phyloP scores from a whole-genome alignment of 92 coral and sea anemone species.

The Zoanthus solanderi region DNA sequence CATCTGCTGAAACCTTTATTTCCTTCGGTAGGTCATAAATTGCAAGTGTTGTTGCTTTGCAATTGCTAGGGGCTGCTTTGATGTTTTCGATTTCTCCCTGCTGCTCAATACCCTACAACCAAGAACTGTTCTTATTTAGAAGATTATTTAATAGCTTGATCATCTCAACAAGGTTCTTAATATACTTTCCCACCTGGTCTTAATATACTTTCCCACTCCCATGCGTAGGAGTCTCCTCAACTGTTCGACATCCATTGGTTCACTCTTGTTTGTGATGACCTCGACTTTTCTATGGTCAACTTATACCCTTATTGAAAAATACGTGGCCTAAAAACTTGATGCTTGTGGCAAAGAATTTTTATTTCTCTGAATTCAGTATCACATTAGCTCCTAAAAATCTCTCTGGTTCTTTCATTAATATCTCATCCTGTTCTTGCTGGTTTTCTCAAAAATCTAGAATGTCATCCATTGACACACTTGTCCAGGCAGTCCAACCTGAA shows the following conservation, averaged over 20 bases:
- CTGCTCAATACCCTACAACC: background rate
- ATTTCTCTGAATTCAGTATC: constrained; percentile 40
- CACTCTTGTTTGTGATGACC: constrained; percentile 47
- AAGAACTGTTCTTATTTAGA: constrained; percentile 48
- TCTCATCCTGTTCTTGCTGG: constrained; percentile 31
- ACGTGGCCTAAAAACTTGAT: constrained; percentile 32
- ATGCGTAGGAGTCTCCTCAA: constrained; percentile 1
- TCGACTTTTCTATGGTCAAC: constrained; percentile 32
- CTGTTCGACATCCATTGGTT: constrained; percentile 66
- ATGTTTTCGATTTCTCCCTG: constrained; percentile 50
- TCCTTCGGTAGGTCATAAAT: background rate
- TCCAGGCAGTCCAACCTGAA: constrained; percentile 36
- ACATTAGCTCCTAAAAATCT: constrained; percentile 31
- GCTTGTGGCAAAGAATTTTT: constrained; percentile 10
- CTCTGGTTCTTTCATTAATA: constrained; percentile 11
- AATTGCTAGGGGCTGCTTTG: constrained; percentile 25
- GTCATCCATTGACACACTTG: constrained; percentile 72
- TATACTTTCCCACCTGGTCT: constrained; percentile 34
- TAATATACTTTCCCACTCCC: background rate
- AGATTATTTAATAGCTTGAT: constrained; percentile 56
- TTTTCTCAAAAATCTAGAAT: constrained; percentile 63
- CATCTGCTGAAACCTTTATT: background rate
- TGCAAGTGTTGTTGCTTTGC: background rate
- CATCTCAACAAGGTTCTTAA: too few relatives aligned
- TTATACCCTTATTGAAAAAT: constrained; percentile 26